Base-by-base conservation (phyloP, 2,797 vertebrate genomes). In the Squalus acanthias region DNA sequence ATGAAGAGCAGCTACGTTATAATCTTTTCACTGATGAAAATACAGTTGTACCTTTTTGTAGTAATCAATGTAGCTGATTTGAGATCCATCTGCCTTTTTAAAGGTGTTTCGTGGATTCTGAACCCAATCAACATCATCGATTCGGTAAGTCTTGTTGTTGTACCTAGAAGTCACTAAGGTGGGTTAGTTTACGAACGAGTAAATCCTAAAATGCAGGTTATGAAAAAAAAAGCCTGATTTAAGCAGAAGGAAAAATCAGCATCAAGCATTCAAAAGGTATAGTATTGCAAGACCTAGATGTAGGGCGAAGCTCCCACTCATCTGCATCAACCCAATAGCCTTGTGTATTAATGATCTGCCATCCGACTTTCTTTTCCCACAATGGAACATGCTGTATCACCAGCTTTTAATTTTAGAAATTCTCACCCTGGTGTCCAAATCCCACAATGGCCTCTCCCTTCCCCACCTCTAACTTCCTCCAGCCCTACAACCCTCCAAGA, bases 41-140 rank as follows among this genome's bases (percentile, higher is more conserved):
- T 10, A 57, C 12, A 26, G 17, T n/a, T 29, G 33, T 98, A 99
- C 99, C 97, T 95, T 98, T 97, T 97, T 98, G 97, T 98, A 99
- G 97, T 99, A 99, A 33, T 98, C 97, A 96, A 98, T 97, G 96
- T 98, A 99, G 97, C 98, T 98, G 96, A 99, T 98, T 0, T 99
- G 98, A 0, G 97, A 93, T 82, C 98, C 98, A 33, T 99, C 98
- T 8, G 98, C 97, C 97, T 97, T 99, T 96, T 96, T 98, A 96
- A 99, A 99, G 8, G 98, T 98, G 97, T 98, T 98, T 95, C 96
- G 98, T 7, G 99, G 99, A 39, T 96, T 99, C 92, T 98, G 98
- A 97, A 99, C 98, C 99, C 99, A 99, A 63, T 99, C 98, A 0
- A 99, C 99, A 53, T 98, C 99, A 96, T 99, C 99, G 33, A 99